A percentile compares a stretch with the other conserved stretches of the same genome.
Conservation (phyloP, 2,888 invertebrate genomes). For the Sesamia inferens region DNA sequence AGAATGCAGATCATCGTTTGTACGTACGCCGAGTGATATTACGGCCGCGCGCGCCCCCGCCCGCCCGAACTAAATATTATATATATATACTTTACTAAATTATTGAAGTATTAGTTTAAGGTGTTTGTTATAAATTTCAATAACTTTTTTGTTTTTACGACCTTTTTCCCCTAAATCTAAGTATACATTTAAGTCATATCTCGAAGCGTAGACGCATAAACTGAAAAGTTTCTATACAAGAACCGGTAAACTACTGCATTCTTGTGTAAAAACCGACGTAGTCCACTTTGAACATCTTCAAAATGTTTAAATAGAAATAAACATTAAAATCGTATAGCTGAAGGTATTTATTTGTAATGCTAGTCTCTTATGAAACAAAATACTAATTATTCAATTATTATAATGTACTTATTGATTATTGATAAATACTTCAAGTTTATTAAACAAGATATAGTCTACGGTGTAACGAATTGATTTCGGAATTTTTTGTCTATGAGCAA, state of each 20-base stretch:
- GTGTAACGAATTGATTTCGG: slow-evolving; percentile 89
- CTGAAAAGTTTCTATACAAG: slow-evolving; percentile 82
- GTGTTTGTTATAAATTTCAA: slow-evolving; percentile 90
- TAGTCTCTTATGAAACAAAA: slow-evolving; percentile 90
- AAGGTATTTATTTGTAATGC: slow-evolving; percentile 90
- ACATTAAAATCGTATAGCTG: slow-evolving; percentile 90
- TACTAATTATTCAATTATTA: slow-evolving; percentile 90
- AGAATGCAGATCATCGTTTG: slow-evolving; percentile 56
- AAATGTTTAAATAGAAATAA: slow-evolving; percentile 89
- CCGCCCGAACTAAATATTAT: slow-evolving; percentile 65
- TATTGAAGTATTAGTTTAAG: slow-evolving; percentile 89
- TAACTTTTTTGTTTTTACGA: slow-evolving; percentile 89
- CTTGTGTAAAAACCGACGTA: slow-evolving; percentile 86
- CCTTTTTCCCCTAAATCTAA: slow-evolving; percentile 89
- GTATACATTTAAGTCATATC: slow-evolving; percentile 89
- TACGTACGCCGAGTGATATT: slow-evolving; percentile 69
- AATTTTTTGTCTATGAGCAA: slow-evolving; percentile 87
- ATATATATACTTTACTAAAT: slow-evolving; percentile 82
- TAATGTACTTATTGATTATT: slow-evolving; percentile 90
- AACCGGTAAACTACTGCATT: slow-evolving; percentile 73
- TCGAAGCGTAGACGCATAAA: slow-evolving; percentile 88
- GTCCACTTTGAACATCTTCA: slow-evolving; percentile 88
- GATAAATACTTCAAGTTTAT: slow-evolving; percentile 90
- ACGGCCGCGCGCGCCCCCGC: slow-evolving; percentile 69
- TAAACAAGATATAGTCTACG: slow-evolving; percentile 89